Conservation (phyloP, 2,888 invertebrate genomes). For the Ceramica pisi region DNA sequence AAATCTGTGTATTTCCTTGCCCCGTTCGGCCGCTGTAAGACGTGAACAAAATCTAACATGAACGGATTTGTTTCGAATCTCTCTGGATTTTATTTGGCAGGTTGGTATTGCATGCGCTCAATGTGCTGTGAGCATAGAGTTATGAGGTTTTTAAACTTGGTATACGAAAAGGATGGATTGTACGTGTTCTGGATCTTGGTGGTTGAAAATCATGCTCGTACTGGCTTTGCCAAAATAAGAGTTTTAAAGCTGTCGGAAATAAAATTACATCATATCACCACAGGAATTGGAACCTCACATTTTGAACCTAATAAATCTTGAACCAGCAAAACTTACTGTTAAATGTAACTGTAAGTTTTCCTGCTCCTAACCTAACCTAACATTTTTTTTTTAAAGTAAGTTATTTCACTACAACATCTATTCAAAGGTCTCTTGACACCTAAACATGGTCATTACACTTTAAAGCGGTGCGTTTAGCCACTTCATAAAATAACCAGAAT, state of each 20-base stretch:
- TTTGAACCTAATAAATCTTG: no score
- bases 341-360: no score
- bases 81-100: slow-evolving; percentile 57
- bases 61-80: slow-evolving; percentile 44
- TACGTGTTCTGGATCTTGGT: background rate
- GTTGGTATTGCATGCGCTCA: slow-evolving; percentile 23
- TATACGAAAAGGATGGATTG: slow-evolving; percentile 19
- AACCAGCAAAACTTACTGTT: background rate
- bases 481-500: slow-evolving; percentile 56
- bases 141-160: slow-evolving; percentile 38
- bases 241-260: no score
- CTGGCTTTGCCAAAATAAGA: background rate
- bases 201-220: background rate
- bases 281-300: background rate
- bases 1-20: slow-evolving; percentile 56
- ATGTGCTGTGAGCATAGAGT: slow-evolving; percentile 11
- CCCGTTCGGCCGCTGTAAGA: slow-evolving; percentile 33
- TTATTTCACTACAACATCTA: background rate
- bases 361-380: no score
- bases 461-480: slow-evolving; percentile 48
- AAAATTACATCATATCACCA: background rate
- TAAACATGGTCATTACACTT: slow-evolving; percentile 27
- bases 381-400: background rate
- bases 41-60: slow-evolving; percentile 59
- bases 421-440: slow-evolving; percentile 5